These are phyloP conservation scores for Nothocercus julius DNA, from an alignment of 2,113 vertebrate genomes.

Conservation along the genomic window DNA sequence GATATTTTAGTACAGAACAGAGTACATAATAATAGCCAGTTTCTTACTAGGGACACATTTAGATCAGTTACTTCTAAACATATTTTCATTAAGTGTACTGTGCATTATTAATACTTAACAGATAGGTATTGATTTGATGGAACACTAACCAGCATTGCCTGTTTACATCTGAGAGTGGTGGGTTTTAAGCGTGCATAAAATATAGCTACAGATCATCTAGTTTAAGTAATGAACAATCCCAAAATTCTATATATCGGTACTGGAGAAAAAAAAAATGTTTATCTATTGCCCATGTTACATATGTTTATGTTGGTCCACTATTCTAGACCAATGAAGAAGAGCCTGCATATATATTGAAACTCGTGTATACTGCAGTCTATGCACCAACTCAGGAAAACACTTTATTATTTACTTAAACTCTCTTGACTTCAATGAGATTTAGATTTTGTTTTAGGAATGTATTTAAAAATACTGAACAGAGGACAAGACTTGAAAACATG, in stretches of 20 bases:
- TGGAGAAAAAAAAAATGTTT: neutral
- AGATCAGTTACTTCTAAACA: conserved; percentile 30
- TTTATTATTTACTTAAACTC: neutral
- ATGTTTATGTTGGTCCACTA: neutral
- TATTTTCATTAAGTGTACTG: conserved; percentile 41
- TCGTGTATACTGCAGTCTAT: neutral
- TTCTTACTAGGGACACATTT: conserved; percentile 51
- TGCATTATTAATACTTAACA: conserved; percentile 29
- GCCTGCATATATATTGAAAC: neutral
- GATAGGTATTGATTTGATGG: neutral
- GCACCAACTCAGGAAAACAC: neutral
- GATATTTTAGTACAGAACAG: conserved; percentile 24
- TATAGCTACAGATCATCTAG: neutral
- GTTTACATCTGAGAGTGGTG: neutral
- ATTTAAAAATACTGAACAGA: neutral
- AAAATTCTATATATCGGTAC: neutral
- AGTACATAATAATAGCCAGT: conserved; percentile 15
- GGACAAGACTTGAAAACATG: neutral
- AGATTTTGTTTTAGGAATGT: neutral
- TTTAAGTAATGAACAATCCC: neutral
- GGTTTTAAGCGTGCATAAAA: neutral
- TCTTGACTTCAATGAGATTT: neutral
- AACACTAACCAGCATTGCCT: neutral
- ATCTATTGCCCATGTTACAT: neutral
- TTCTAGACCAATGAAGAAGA: conserved; percentile 7